Conservation (phyloP, 2,888 invertebrate genomes). For the Allophyes oxyacanthae region DNA sequence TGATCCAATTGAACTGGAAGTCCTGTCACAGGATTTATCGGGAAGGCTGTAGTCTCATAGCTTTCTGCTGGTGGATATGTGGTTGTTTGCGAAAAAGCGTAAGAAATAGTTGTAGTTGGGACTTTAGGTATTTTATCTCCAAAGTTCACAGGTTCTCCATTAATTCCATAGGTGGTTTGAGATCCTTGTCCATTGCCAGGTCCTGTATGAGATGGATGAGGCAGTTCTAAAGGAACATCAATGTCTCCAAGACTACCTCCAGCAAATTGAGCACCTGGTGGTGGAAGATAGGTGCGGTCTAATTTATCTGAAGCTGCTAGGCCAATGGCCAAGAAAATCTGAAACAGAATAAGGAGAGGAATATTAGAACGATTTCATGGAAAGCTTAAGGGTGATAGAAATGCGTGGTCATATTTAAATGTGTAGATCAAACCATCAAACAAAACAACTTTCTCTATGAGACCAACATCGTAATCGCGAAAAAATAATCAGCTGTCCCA, state of each 20-base stretch:
- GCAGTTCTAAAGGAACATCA: constrained; percentile 68
- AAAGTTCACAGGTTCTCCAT: constrained; percentile 16
- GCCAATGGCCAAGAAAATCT: constrained; percentile 71
- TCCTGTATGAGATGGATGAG: constrained; percentile 45
- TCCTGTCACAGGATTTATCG: constrained; percentile 45
- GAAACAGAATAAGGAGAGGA: constrained; percentile 56
- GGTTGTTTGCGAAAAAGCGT: constrained; percentile 70
- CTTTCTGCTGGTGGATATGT: constrained; percentile 62
- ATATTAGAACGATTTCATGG: background rate
- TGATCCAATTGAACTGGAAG: constrained; percentile 22
- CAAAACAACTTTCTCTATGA: too few relatives aligned
- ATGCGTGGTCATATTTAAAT: too few relatives aligned
- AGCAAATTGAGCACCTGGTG: constrained; percentile 72
- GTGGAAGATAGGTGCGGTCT: constrained; percentile 77
- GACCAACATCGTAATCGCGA: too few relatives aligned
- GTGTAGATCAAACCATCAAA: too few relatives aligned
- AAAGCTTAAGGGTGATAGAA: background rate
- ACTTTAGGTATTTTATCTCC: constrained; percentile 34
- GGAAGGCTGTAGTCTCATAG: constrained; percentile 39
- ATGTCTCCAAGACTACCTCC: constrained; percentile 72
- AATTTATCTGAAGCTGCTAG: constrained; percentile 71
- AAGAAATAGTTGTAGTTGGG: constrained; percentile 65
- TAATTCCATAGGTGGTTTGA: constrained; percentile 9
- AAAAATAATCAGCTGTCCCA: too few relatives aligned
- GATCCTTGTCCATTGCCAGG: constrained; percentile 6